These are phyloP conservation scores for Caenorhabditis inopinata DNA, from an alignment of 1,140 invertebrate genomes.

Conservation along the genomic window DNA sequence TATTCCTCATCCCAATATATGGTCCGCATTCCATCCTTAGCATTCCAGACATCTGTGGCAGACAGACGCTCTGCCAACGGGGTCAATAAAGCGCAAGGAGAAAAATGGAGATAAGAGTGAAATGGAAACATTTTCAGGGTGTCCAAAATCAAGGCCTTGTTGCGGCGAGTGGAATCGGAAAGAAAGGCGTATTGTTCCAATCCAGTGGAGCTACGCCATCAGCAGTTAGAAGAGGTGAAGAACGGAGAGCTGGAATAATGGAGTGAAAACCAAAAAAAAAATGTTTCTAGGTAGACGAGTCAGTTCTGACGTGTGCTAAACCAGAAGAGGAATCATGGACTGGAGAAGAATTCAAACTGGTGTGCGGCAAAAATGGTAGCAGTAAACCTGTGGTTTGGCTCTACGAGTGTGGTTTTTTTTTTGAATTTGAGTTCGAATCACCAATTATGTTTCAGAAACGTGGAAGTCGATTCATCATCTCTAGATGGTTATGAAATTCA, in stretches of 20 bases:
- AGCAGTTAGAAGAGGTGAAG: neutral
- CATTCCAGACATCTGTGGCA: too few species aligned
- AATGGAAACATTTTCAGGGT: neutral
- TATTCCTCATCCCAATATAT: too few species aligned
- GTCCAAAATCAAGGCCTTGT: neutral
- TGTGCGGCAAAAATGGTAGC: neutral
- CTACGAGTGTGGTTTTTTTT: neutral
- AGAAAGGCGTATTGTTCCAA: neutral
- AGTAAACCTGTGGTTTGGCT: neutral
- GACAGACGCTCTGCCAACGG: conserved; percentile 59
- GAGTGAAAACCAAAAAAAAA: too few species aligned
- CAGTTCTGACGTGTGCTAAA: neutral
- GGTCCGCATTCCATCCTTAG: too few species aligned
- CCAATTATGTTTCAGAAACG: neutral
- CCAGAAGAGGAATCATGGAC: conserved; percentile 12
- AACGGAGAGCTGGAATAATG: too few species aligned
- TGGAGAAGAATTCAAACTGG: neutral
- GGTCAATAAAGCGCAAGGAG: conserved; percentile 52
- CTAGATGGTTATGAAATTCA: neutral
- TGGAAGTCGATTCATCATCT: neutral
- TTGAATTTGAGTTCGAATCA: neutral
- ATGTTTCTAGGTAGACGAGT: neutral
- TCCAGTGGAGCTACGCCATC: neutral
- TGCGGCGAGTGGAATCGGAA: neutral
- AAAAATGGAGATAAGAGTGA: neutral